These are phyloP conservation scores for Linurgus olivaceus DNA, from an alignment of 2,797 vertebrate species.

Conservation along the genomic window DNA sequence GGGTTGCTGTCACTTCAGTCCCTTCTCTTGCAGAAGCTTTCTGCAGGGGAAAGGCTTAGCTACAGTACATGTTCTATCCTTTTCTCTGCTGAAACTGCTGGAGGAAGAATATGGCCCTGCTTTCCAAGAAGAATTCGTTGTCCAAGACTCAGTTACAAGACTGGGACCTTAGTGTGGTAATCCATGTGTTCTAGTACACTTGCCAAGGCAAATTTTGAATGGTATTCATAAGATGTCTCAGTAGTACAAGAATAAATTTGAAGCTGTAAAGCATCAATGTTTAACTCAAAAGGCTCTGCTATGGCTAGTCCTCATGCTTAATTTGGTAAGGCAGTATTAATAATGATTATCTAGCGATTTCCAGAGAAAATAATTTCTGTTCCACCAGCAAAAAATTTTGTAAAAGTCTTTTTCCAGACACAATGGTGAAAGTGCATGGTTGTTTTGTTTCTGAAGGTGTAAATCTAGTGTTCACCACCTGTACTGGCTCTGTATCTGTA, in stretches of 20 bases:
- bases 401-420: neutral
- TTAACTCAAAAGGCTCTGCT: neutral
- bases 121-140: neutral
- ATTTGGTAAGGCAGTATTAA: neutral
- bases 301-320: neutral
- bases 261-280: neutral
- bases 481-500: neutral
- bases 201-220: neutral
- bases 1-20: neutral
- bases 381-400: neutral
- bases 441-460: neutral
- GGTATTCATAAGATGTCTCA: neutral
- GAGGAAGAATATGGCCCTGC: neutral
- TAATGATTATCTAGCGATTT: neutral
- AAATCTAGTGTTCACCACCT: neutral
- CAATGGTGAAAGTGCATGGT: neutral
- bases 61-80: accelerated
- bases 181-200: neutral
- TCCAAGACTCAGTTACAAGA: neutral
- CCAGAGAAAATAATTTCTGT: neutral
- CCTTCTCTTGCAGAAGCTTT: neutral
- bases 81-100: neutral
- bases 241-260: neutral
- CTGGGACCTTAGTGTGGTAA: neutral
- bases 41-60: neutral